Conservation (phyloP, 2,888 invertebrate species). For the Drosophila siamana region DNA sequence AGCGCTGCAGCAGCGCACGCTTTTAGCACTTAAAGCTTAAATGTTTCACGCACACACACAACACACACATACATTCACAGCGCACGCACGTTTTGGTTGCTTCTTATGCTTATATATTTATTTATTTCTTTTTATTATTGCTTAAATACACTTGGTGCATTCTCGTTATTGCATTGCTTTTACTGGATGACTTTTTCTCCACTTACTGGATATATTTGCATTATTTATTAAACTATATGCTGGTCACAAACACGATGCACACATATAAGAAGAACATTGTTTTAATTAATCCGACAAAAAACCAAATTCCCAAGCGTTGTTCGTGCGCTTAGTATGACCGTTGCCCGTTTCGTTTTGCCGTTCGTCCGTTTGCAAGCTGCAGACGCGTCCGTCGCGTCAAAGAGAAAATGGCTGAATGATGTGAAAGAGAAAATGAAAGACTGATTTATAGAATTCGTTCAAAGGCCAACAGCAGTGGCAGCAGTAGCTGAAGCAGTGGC, state of each 20-base stretch:
- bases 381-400: constrained; percentile 83
- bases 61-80: constrained; percentile 35
- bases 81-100: constrained; percentile 56
- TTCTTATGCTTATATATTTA: constrained; percentile 30
- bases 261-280: constrained; percentile 42
- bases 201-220: constrained; percentile 43
- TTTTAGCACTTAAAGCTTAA: constrained; percentile 65
- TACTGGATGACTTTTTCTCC: constrained; percentile 19
- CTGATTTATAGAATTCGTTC: constrained; percentile 64
- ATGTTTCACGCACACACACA: constrained; percentile 64
- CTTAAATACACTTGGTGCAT: constrained; percentile 45
- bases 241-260: constrained; percentile 34
- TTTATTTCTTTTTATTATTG: constrained; percentile 20
- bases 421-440: constrained; percentile 65
- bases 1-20: constrained; percentile 57
- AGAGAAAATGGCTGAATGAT: constrained; percentile 83
- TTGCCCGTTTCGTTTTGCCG: constrained; percentile 41
- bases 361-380: constrained; percentile 68
- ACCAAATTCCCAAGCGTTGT: constrained; percentile 62
- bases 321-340: constrained; percentile 56
- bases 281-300: constrained; percentile 62
- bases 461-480: constrained; percentile 42
- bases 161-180: constrained; percentile 44
- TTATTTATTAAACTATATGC: constrained; percentile 31
- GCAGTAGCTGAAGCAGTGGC: constrained; percentile 32